Percentiles rank a stretch among this genome's conserved stretches.
These are phyloP conservation scores for Picus viridis DNA, from an alignment of 2,797 vertebrate species.

Conservation along the genomic window DNA sequence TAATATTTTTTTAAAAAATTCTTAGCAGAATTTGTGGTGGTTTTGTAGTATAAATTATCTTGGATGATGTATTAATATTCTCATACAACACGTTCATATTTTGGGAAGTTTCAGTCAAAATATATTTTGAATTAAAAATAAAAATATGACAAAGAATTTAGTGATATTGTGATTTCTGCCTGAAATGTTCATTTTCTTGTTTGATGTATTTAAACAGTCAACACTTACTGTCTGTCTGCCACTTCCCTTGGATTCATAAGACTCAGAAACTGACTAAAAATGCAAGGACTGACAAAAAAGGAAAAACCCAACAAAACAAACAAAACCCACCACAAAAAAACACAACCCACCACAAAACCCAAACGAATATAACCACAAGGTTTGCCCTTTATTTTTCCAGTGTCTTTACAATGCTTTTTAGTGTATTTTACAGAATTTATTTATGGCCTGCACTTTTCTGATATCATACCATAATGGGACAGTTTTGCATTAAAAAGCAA, in stretches of 20 bases:
- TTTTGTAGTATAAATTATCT: not conserved
- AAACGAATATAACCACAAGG: too few species aligned
- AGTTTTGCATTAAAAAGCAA: not conserved
- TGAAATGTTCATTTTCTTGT: not conserved
- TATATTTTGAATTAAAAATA: not conserved
- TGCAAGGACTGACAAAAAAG: not conserved
- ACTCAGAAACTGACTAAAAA: not conserved
- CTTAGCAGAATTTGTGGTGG: not conserved
- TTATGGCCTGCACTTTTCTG: not conserved
- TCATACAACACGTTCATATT: not conserved
- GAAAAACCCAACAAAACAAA: not conserved
- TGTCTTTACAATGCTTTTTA: not conserved
- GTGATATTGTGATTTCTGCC: not conserved
- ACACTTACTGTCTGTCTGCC: not conserved
- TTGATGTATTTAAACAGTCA: not conserved
- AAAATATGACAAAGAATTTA: not conserved
- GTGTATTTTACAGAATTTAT: not conserved
- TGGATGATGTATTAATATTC: not conserved
- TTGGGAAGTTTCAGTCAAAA: not conserved
- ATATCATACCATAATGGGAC: rapidly evolving
- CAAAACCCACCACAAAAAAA: too few species aligned
- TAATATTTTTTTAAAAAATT: not conserved
- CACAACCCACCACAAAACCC: too few species aligned
- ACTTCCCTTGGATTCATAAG: not conserved
- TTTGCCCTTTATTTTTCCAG: rapidly evolving